phyloP scores from a whole-genome alignment of 2,888 invertebrate species.

The Scaptomyza parva region DNA sequence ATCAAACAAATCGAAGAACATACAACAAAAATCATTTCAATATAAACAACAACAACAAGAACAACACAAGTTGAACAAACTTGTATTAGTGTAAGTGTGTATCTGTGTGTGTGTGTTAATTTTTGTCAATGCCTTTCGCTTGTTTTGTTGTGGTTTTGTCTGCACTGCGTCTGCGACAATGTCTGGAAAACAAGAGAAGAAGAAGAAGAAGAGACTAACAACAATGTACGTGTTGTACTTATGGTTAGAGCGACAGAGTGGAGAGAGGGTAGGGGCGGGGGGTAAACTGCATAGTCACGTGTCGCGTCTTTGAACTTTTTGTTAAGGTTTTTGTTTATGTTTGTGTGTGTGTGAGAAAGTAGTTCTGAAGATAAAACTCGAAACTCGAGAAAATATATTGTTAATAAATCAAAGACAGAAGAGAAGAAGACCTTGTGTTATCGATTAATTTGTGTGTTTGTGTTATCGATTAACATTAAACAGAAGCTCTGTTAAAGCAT shows the following conservation, averaged over 20 bases:
- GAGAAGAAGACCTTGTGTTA: not conserved
- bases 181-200: conserved; percentile 40
- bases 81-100: conserved; percentile 32
- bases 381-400: too few relatives aligned
- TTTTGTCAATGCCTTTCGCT: conserved; percentile 41
- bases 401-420: not conserved
- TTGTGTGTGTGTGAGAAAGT: conserved; percentile 13
- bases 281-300: conserved; percentile 61
- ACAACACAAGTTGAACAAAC: conserved; percentile 51
- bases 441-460: not conserved
- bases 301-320: conserved; percentile 53
- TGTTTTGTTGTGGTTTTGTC: conserved; percentile 33
- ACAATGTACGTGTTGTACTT: conserved; percentile 17
- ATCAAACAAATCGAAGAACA: conserved; percentile 27
- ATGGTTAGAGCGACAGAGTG: too few relatives aligned
- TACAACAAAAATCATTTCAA: conserved; percentile 26
- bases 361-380: conserved; percentile 7
- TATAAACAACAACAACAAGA: conserved; percentile 25
- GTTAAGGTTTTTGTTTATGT: conserved; percentile 9
- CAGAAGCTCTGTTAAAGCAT: not conserved
- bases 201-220: conserved; percentile 19
- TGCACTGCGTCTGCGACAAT: conserved; percentile 56
- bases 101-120: conserved; percentile 14
- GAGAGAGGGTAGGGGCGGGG: not conserved
- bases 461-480: conserved; percentile 3